These are phyloP conservation scores for Hydraecia micacea DNA, from an alignment of 2,888 invertebrate genomes.

Conservation along the genomic window DNA sequence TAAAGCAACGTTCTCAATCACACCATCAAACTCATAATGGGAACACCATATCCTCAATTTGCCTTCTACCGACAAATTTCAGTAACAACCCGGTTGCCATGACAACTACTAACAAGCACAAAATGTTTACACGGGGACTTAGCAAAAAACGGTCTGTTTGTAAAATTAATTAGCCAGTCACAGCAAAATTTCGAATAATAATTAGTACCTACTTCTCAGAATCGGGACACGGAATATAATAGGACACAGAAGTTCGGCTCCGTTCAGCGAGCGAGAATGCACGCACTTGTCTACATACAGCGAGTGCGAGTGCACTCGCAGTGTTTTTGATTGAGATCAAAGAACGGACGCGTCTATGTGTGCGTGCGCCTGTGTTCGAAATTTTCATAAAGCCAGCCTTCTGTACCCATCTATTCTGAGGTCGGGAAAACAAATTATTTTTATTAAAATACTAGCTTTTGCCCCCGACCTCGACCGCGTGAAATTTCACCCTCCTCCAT, in stretches of 20 bases:
- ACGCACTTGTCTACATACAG: too few relatives aligned
- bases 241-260: not conserved
- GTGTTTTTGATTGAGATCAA: too few relatives aligned
- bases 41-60: conserved; percentile 14
- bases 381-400: not conserved
- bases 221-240: not conserved
- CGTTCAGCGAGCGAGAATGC: not conserved
- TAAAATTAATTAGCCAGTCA: conserved; percentile 42
- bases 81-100: conserved; percentile 34
- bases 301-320: too few relatives aligned
- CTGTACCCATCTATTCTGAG: not conserved
- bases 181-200: conserved; percentile 41
- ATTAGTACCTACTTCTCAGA: conserved; percentile 25
- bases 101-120: conserved; percentile 33
- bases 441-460: too few relatives aligned
- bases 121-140: conserved; percentile 40
- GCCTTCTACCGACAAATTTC: conserved; percentile 2
- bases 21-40: conserved; percentile 9
- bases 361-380: not conserved
- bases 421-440: conserved; percentile 20
- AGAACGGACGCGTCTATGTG: not conserved
- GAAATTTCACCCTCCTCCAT: too few relatives aligned
- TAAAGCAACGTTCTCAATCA: conserved; percentile 13
- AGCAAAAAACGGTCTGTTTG: conserved; percentile 37
- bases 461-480: too few relatives aligned